Evolutionary conservation across 1,140 invertebrate species (phyloP), one percentile per base, ranked within the genome.

Genomic region (Antheraea pernyi): DNA sequence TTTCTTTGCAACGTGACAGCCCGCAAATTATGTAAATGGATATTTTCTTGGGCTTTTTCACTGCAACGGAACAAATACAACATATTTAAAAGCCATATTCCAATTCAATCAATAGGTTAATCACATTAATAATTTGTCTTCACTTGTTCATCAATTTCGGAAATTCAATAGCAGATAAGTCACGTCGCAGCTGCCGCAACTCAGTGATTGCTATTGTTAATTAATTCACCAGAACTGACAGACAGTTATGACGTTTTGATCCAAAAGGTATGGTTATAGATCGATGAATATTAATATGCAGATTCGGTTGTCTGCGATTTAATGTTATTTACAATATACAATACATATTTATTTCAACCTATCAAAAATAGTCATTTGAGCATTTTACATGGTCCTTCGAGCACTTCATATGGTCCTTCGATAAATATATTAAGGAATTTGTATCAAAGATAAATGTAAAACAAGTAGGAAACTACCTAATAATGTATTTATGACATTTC

Each of bases 151-250:
- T 63, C 61, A 63, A 37, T 63, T 63, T 63, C 67, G 16, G 42
- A 19, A 19, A 48, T 19, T 39, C 37, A 63, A 16, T 61, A 19
- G 63, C 60, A 63, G 61, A 60, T 61, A 69, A 42, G 53, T 69
- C 61, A 22, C 60, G 6, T 13, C 19, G 19, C 42, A 59, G 48
- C 65, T 61, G 19, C n/a, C 59, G 46, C 46, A 36, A 10, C 59
- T 53, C 42, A 60, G 63, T 69, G 48, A 69, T 63, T 61, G 61
- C 11, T 19, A 19, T 36, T 63, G 36, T 46, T 69, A 69, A 69
- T 60, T 69, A 63, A 63, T 69, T 48, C 19, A 46, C 63, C 60
- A 63, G 42, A 58, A 48, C 42, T 22, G 59, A 42, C 22, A 18
- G 53, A 18, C 16, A 18, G 16, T 22, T 59, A 37, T 18, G 53